A percentile compares a stretch with the other conserved stretches of the same genome.
Conservation (phyloP, 2,113 vertebrate species). For the Gavia stellata region DNA sequence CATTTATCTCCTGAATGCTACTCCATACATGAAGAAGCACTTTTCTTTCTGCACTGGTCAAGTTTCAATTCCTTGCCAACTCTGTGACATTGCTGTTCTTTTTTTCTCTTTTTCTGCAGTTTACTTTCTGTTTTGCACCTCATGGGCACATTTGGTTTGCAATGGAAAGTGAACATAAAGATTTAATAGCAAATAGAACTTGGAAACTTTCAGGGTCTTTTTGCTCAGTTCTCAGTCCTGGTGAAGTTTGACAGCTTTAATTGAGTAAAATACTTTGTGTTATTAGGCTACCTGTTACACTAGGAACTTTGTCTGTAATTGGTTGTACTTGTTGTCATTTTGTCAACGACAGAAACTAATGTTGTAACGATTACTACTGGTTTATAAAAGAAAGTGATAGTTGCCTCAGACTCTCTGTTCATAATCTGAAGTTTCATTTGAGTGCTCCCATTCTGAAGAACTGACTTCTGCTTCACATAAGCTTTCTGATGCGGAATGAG, state of each 20-base stretch:
- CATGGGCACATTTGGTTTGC: neutral
- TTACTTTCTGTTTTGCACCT: neutral
- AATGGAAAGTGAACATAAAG: neutral
- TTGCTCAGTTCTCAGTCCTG: neutral
- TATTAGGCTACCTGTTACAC: neutral
- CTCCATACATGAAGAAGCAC: neutral
- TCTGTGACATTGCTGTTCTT: neutral
- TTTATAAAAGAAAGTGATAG: neutral
- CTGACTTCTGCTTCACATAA: neutral
- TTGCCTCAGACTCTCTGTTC: neutral
- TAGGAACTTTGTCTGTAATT: neutral
- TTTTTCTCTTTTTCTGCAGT: neutral
- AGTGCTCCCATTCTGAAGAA: constrained; percentile 12
- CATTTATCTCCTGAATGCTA: neutral
- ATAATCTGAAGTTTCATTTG: constrained; percentile 12
- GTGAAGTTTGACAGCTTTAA: neutral
- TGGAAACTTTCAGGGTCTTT: neutral
- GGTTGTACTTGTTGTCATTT: neutral
- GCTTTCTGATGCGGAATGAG: constrained; percentile 41
- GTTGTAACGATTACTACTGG: neutral
- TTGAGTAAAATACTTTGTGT: neutral
- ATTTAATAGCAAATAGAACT: neutral
- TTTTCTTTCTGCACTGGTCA: neutral
- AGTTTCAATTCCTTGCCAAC: neutral
- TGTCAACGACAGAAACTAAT: neutral